Evolutionary conservation across 2,888 invertebrate species (phyloP).

Genomic region (Biston betularia): DNA sequence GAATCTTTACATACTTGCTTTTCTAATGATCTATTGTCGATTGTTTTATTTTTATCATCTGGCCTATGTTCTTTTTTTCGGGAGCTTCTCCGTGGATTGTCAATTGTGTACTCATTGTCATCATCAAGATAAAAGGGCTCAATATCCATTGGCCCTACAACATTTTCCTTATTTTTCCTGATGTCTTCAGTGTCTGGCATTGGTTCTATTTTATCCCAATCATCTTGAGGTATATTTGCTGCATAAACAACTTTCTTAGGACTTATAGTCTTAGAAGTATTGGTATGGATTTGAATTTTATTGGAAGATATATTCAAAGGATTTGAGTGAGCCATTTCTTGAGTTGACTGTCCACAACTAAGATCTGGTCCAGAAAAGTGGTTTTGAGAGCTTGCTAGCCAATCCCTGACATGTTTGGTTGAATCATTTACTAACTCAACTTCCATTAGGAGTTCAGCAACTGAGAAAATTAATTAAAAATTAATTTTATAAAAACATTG

Average conservation of each 20-base stretch:
- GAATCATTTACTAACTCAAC: constrained; percentile 57
- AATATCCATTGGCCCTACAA: constrained; percentile 64
- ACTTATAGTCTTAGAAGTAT: constrained; percentile 53
- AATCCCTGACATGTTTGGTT: constrained; percentile 72
- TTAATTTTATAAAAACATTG: no score
- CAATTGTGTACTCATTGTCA: constrained; percentile 63
- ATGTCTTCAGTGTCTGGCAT: constrained; percentile 63
- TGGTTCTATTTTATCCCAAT: constrained; percentile 79
- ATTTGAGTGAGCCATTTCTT: constrained; percentile 50
- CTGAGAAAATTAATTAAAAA: constrained; percentile 55
- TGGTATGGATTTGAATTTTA: constrained; percentile 66
- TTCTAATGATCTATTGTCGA: constrained; percentile 49
- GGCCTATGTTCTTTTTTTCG: constrained; percentile 64
- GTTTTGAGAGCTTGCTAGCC: constrained; percentile 76
- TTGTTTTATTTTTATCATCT: constrained; percentile 46
- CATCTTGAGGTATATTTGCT: constrained; percentile 63
- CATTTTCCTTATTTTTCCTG: constrained; percentile 57
- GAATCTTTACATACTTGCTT: constrained; percentile 58
- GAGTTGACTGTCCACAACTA: constrained; percentile 59
- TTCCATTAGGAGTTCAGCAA: constrained; percentile 64
- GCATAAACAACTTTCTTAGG: constrained; percentile 57
- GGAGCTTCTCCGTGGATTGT: constrained; percentile 72
- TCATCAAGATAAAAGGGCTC: constrained; percentile 65
- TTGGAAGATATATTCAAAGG: constrained; percentile 59
- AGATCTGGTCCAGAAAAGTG: constrained; percentile 70